Conservation (phyloP, 2,113 vertebrate species). For the Pelvicachromis taeniatus region DNA sequence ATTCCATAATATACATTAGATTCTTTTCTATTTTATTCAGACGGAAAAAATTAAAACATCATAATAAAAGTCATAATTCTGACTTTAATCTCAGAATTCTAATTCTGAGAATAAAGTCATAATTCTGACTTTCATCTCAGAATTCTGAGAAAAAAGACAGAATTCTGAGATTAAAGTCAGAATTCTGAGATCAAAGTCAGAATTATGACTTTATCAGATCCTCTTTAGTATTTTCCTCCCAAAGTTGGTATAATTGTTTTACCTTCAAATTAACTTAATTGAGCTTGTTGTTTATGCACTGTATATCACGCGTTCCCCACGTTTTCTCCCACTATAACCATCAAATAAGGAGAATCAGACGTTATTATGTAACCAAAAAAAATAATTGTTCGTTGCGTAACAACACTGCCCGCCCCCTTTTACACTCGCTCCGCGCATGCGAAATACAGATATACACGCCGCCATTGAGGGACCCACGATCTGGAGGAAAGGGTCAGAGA, state of each 20-base stretch:
- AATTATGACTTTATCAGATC: no score
- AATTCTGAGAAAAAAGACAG: no score
- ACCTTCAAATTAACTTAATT: neutral
- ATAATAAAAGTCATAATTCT: no score
- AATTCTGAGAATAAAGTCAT: no score
- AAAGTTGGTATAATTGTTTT: neutral
- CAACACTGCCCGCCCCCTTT: conserved; percentile 7
- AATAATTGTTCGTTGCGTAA: conserved; percentile 65
- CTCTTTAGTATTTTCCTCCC: no score
- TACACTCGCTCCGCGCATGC: conserved; percentile 31
- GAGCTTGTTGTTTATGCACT: neutral
- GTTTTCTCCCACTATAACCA: neutral
- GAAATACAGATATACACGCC: conserved; percentile 26
- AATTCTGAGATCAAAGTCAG: no score
- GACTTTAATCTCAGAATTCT: no score
- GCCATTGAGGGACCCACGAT: conserved; percentile 69
- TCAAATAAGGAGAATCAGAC: neutral
- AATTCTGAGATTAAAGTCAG: no score
- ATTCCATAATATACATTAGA: neutral
- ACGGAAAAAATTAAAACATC: neutral
- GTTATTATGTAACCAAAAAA: conserved; percentile 63
- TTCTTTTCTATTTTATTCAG: neutral
- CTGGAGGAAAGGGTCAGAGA: conserved; percentile 67
- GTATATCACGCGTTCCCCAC: neutral
- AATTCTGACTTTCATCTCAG: no score